Evolutionary conservation across 2,888 invertebrate species (phyloP).

Genomic region (Stenodera caucasica): DNA sequence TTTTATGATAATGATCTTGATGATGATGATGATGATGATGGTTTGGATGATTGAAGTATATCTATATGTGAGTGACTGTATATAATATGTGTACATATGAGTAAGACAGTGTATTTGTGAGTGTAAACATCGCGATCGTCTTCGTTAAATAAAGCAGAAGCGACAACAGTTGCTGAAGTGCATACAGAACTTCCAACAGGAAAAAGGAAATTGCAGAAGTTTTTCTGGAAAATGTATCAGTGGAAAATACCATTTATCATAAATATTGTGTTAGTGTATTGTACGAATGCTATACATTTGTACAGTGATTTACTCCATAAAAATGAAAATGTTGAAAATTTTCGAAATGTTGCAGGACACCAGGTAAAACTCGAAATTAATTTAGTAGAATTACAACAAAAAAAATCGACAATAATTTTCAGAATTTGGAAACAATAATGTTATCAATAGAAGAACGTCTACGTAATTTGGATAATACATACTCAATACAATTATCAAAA

Average conservation of each 20-base stretch:
- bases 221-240: neutral
- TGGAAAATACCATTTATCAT: neutral
- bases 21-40: slow-evolving; percentile 1
- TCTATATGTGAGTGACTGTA: neutral
- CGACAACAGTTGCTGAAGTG: neutral
- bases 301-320: too few species aligned
- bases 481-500: slow-evolving; percentile 49
- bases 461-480: slow-evolving; percentile 49
- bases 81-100: slow-evolving; percentile 4
- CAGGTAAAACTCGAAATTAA: slow-evolving; percentile 51
- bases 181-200: neutral
- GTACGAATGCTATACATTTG: neutral
- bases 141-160: neutral
- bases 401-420: slow-evolving; percentile 24
- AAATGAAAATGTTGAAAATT: slow-evolving; percentile 22
- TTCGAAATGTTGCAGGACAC: slow-evolving; percentile 58
- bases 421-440: slow-evolving; percentile 50
- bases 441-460: slow-evolving; percentile 54
- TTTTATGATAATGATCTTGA: neutral
- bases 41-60: slow-evolving; percentile 2
- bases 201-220: neutral
- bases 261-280: neutral
- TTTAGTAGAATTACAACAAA: neutral
- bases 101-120: slow-evolving; percentile 1
- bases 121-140: neutral